Conservation (phyloP, 92 coral and sea anemone species). For the Palythoa grandiflora region DNA sequence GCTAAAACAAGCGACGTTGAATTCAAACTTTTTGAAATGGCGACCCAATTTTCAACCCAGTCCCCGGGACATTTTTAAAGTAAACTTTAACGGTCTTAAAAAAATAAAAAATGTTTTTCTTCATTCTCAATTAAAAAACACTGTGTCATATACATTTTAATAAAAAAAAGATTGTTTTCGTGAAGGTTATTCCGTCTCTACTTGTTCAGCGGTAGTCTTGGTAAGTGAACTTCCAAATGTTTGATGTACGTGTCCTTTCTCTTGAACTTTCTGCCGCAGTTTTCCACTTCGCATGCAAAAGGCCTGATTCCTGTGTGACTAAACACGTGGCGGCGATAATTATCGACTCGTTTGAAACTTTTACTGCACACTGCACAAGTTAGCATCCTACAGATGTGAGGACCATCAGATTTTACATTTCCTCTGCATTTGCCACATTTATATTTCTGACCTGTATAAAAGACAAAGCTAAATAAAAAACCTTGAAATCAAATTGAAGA, state of each 20-base stretch:
- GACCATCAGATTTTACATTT: neutral
- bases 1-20: too few relatives aligned
- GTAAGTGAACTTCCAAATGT: neutral
- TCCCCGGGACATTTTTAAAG: too few relatives aligned
- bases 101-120: too few relatives aligned
- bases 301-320: constrained; percentile 6
- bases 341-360: neutral
- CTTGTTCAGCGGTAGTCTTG: neutral
- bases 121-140: too few relatives aligned
- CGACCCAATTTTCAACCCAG: too few relatives aligned
- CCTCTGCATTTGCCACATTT: neutral
- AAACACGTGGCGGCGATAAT: constrained; percentile 3
- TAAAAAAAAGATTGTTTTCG: too few relatives aligned
- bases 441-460: neutral
- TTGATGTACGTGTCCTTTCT: constrained; percentile 17
- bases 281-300: neutral
- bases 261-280: constrained; percentile 4
- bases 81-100: too few relatives aligned
- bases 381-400: neutral
- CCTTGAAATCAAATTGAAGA: neutral
- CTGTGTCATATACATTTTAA: too few relatives aligned
- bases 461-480: neutral
- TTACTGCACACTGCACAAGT: neutral
- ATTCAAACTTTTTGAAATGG: too few relatives aligned
- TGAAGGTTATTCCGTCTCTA: too few relatives aligned